Conservation (phyloP, 2,888 invertebrate genomes). For the Polydrusus cervinus region DNA sequence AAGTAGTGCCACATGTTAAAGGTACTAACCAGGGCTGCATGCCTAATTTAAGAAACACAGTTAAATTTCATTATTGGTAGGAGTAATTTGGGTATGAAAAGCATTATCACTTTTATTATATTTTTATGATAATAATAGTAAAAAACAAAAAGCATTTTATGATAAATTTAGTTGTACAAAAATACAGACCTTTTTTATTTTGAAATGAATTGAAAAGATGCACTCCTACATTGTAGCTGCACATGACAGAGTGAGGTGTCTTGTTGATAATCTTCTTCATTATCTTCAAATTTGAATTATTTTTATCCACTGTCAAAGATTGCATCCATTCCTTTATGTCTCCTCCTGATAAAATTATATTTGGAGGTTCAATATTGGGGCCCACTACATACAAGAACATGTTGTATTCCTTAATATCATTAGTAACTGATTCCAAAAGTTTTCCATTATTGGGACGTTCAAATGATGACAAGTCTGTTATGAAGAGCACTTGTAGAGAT, state of each 20-base stretch:
- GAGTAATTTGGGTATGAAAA: not conserved
- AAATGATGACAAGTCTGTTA: constrained; percentile 53
- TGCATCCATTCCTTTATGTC: constrained; percentile 54
- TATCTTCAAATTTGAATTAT: constrained; percentile 39
- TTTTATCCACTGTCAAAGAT: constrained; percentile 44
- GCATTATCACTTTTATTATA: no score
- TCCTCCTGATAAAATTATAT: constrained; percentile 45
- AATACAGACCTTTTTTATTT: constrained; percentile 47
- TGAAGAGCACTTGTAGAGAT: constrained; percentile 56
- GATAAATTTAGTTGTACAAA: not conserved
- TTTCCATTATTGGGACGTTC: constrained; percentile 40
- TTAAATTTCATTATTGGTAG: not conserved
- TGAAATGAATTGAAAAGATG: constrained; percentile 54
- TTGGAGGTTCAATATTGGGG: constrained; percentile 54
- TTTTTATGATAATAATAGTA: no score
- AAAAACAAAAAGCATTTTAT: not conserved
- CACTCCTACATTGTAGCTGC: constrained; percentile 54
- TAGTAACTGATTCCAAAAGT: constrained; percentile 47
- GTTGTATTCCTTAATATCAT: constrained; percentile 47
- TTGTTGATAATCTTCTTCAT: constrained; percentile 52
- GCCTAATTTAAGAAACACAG: constrained; percentile 7
- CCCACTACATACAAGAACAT: constrained; percentile 58
- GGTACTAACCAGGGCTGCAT: constrained; percentile 57
- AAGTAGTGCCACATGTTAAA: constrained; percentile 51
- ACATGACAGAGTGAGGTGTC: constrained; percentile 53